phyloP scores from a whole-genome alignment of 2,113 vertebrate species.

The Mustela nigripes region DNA sequence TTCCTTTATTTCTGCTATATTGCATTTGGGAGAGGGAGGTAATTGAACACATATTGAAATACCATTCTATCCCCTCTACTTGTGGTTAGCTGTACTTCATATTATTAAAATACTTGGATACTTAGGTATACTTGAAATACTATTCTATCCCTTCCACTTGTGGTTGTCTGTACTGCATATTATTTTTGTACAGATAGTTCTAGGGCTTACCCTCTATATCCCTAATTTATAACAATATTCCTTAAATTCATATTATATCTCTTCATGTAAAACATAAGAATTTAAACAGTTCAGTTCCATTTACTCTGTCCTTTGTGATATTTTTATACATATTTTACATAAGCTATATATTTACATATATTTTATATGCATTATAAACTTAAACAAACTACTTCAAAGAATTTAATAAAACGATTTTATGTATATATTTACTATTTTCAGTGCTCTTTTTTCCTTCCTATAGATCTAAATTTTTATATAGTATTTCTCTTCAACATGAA shows the following conservation, averaged over 20 bases:
- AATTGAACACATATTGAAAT: neutral
- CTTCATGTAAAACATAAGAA: neutral
- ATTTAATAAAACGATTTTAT: neutral
- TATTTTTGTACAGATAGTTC: neutral
- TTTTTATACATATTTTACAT: neutral
- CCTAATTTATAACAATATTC: neutral
- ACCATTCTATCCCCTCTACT: neutral
- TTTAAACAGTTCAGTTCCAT: neutral
- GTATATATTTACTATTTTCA: neutral
- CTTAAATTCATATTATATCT: neutral
- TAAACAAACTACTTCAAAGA: neutral
- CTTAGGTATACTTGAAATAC: neutral
- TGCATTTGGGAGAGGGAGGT: neutral
- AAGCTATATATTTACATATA: neutral
- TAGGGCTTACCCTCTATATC: neutral
- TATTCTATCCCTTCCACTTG: neutral
- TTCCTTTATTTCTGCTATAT: neutral
- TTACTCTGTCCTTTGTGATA: neutral
- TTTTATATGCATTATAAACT: neutral
- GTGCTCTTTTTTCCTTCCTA: neutral
- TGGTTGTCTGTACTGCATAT: neutral
- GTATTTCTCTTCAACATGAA: neutral
- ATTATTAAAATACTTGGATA: neutral
- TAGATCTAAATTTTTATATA: neutral
- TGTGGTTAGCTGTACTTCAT: neutral